Evolutionary conservation across 2,888 invertebrate species (phyloP).

Genomic region (Orchestes rusci): DNA sequence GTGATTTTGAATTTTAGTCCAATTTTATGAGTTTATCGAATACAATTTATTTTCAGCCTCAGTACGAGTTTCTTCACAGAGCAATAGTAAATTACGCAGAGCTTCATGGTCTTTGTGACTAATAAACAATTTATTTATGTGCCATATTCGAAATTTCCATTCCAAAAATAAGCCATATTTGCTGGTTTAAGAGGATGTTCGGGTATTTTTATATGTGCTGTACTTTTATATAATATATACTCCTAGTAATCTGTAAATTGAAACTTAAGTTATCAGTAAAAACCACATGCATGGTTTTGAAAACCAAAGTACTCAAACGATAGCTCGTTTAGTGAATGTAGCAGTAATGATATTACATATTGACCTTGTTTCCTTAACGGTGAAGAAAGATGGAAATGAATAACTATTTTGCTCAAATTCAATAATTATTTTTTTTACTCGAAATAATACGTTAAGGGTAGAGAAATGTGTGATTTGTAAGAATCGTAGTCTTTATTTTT

Average conservation of each 20-base stretch:
- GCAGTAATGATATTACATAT: constrained; percentile 5
- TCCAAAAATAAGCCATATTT: constrained; percentile 28
- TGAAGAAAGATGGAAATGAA: constrained; percentile 8
- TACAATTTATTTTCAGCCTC: constrained; percentile 65
- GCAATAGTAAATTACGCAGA: constrained; percentile 86
- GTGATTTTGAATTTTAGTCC: no score
- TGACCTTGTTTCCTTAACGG: constrained; percentile 14
- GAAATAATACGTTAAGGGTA: not conserved
- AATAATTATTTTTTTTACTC: constrained; percentile 15
- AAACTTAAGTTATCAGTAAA: constrained; percentile 15
- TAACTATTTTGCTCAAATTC: constrained; percentile 20
- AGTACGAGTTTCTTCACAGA: constrained; percentile 89
- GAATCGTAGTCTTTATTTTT: constrained; percentile 12
- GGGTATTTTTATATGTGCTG: constrained; percentile 37
- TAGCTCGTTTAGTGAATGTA: constrained; percentile 22
- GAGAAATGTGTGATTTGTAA: constrained; percentile 12
- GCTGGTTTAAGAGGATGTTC: constrained; percentile 28
- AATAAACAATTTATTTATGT: constrained; percentile 33
- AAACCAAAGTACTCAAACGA: constrained; percentile 32
- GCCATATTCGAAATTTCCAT: constrained; percentile 35
- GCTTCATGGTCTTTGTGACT: constrained; percentile 68
- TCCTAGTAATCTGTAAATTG: constrained; percentile 24
- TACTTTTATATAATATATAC: constrained; percentile 30
- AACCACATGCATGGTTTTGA: constrained; percentile 27
- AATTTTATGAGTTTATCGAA: no score